phyloP scores from a whole-genome alignment of 2,888 invertebrate species.

The Tachina grossa region DNA sequence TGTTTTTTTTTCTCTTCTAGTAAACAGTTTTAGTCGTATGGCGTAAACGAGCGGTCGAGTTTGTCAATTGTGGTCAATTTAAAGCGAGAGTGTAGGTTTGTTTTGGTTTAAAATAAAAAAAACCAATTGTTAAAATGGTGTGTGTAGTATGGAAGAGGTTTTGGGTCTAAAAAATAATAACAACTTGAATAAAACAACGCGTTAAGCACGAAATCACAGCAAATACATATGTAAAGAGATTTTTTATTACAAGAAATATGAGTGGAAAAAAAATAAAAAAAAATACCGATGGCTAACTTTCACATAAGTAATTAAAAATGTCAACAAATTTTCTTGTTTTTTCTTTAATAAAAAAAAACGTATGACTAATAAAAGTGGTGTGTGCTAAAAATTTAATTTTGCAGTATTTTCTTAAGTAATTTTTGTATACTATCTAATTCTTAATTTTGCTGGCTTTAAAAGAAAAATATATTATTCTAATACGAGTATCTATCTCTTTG shows the following conservation, averaged over 20 bases:
- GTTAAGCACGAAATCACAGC: background rate
- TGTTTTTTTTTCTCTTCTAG: conserved; percentile 14
- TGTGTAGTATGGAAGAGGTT: background rate
- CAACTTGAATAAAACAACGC: background rate
- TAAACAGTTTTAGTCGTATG: conserved; percentile 64
- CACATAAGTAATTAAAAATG: background rate
- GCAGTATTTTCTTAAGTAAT: no score
- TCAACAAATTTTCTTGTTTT: no score
- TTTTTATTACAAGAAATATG: background rate
- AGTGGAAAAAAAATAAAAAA: background rate
- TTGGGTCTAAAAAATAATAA: background rate
- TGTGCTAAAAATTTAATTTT: no score
- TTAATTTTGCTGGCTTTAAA: no score
- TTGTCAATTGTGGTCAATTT: conserved; percentile 57
- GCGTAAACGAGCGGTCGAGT: conserved; percentile 58
- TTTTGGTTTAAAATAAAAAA: background rate
- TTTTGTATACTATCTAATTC: no score
- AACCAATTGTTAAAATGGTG: background rate
- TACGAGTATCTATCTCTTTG: no score
- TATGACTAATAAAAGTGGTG: no score
- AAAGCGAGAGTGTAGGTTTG: conserved; percentile 26
- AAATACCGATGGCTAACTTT: conserved; percentile 30
- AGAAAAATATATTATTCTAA: no score
- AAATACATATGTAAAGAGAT: background rate
- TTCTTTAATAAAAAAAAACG: no score